Percentiles rank a stretch among this genome's conserved stretches.
Conservation (phyloP, 2,888 invertebrate genomes). For the Plagodis dolabraria region DNA sequence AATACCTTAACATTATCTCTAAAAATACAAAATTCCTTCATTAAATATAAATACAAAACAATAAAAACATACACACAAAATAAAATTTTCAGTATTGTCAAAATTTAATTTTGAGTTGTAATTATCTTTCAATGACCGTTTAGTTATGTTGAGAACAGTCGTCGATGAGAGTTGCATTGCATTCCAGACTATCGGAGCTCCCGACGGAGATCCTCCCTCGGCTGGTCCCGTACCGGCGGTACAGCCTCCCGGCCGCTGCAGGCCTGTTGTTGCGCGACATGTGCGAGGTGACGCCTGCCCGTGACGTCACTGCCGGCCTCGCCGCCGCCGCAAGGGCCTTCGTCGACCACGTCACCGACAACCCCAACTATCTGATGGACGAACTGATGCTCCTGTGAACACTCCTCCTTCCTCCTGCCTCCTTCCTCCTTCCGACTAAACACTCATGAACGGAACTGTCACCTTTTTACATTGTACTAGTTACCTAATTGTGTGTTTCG, state of each 20-base stretch:
- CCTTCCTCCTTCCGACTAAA: too few species aligned
- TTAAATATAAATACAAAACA: too few species aligned
- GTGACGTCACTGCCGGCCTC: neutral
- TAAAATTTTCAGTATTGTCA: too few species aligned
- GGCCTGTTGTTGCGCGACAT: slow-evolving; percentile 49
- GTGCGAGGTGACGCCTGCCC: slow-evolving; percentile 6
- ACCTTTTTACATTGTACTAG: too few species aligned
- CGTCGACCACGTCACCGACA: slow-evolving; percentile 40
- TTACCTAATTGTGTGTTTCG: too few species aligned
- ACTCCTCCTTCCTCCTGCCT: neutral
- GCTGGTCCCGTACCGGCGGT: slow-evolving; percentile 65
- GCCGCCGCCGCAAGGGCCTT: slow-evolving; percentile 27
- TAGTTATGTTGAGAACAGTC: too few species aligned
- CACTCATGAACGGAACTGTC: neutral
- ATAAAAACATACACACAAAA: too few species aligned
- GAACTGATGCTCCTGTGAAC: slow-evolving; percentile 48
- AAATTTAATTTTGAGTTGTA: too few species aligned
- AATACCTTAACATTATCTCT: too few species aligned
- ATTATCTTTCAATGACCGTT: too few species aligned
- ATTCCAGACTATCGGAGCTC: slow-evolving; percentile 49
- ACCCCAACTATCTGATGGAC: slow-evolving; percentile 59
- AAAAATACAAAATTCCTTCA: too few species aligned
- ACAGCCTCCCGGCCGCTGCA: slow-evolving; percentile 60
- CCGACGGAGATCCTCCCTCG: slow-evolving; percentile 51
- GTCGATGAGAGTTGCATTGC: too few species aligned